These are phyloP conservation scores for Phymastichus coffea DNA, from an alignment of 1,140 invertebrate species.

Conservation along the genomic window DNA sequence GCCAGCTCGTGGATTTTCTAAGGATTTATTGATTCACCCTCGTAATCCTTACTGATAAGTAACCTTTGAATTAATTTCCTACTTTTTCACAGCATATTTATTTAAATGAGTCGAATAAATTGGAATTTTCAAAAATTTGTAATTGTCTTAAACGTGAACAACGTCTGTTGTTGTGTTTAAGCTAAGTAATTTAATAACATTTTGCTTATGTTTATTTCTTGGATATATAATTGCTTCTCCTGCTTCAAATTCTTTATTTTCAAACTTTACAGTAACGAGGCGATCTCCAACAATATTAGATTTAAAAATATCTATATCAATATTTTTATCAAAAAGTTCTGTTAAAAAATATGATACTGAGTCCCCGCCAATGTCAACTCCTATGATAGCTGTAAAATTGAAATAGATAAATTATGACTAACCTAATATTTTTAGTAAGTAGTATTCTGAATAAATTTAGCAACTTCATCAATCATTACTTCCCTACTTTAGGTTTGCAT, in stretches of 20 bases:
- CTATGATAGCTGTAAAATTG: slow-evolving; percentile 59
- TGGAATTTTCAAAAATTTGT: too few relatives aligned
- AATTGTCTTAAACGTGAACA: too few relatives aligned
- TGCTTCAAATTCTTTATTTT: slow-evolving; percentile 59
- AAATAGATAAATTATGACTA: slow-evolving; percentile 1
- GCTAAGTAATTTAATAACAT: slow-evolving; percentile 55
- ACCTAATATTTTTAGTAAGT: too few relatives aligned
- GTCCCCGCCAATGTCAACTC: slow-evolving; percentile 66
- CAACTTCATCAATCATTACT: background rate
- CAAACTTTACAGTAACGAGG: slow-evolving; percentile 56
- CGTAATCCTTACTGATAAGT: too few relatives aligned
- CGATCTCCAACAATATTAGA: slow-evolving; percentile 61
- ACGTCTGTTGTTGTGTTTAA: background rate
- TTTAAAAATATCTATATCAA: slow-evolving; percentile 61
- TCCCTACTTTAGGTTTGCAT: background rate
- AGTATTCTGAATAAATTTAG: background rate
- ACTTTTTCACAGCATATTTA: too few relatives aligned
- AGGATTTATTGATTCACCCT: too few relatives aligned
- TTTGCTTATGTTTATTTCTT: slow-evolving; percentile 62
- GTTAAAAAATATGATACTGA: slow-evolving; percentile 62
- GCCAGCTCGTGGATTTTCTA: too few relatives aligned
- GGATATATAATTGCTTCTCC: slow-evolving; percentile 66
- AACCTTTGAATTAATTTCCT: too few relatives aligned
- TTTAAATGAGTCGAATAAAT: too few relatives aligned
- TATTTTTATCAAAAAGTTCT: slow-evolving; percentile 55